Evolutionary conservation across 2,888 invertebrate genomes (phyloP).

Genomic region (Drosophila algonquin): DNA sequence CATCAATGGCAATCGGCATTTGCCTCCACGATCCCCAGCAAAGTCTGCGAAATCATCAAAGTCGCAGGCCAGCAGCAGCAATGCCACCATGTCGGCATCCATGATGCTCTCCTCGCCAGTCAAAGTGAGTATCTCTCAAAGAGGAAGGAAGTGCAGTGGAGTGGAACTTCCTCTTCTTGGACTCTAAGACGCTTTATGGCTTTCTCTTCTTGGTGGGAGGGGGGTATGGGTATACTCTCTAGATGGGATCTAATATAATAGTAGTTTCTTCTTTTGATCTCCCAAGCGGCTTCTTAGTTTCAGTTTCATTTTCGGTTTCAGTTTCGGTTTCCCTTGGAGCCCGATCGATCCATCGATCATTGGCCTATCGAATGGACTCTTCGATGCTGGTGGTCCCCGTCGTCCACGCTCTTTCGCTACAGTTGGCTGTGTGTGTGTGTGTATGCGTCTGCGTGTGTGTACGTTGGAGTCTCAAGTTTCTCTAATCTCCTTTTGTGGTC

Average conservation of each 20-base stretch:
- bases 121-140: conserved; percentile 55
- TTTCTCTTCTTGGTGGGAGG: conserved; percentile 4
- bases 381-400: conserved; percentile 35
- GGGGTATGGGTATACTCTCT: background rate
- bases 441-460: conserved; percentile 31
- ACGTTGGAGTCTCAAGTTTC: conserved; percentile 60
- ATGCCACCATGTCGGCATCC: conserved; percentile 66
- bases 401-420: conserved; percentile 21
- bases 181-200: background rate
- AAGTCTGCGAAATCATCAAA: conserved; percentile 71
- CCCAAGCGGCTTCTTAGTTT: background rate
- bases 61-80: conserved; percentile 76
- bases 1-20: conserved; percentile 56
- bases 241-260: no score
- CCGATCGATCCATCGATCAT: conserved; percentile 6
- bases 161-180: background rate
- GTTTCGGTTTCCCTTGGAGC: background rate
- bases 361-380: conserved; percentile 12
- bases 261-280: background rate
- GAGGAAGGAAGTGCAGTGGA: conserved; percentile 20
- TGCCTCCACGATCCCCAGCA: conserved; percentile 81
- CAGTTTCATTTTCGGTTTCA: background rate
- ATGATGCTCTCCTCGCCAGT: conserved; percentile 54
- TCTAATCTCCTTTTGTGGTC: conserved; percentile 56
- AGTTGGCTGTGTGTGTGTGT: background rate